Evolutionary conservation across 2,113 vertebrate species (phyloP).

Genomic region (Variabilichromis moorii): DNA sequence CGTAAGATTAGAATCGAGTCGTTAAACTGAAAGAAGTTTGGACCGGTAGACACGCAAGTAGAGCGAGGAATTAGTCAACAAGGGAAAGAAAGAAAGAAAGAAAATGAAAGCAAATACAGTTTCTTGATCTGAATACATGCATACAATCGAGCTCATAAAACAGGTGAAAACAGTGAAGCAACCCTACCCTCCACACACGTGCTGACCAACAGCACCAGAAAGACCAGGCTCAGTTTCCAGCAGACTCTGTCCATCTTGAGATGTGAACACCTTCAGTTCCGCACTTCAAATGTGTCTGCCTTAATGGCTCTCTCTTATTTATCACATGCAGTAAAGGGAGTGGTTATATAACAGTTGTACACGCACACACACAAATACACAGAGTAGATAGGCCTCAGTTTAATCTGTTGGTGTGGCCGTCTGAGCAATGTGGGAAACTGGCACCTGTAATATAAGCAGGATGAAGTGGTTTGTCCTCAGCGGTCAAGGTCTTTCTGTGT

Average conservation of each 20-base stretch:
- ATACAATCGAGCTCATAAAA: neutral
- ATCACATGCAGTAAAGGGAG: neutral
- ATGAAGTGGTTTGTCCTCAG: neutral
- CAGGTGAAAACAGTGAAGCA: neutral
- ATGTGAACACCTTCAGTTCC: neutral
- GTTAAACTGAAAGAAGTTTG: neutral
- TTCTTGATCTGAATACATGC: neutral
- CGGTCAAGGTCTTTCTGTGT: neutral
- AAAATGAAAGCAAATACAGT: neutral
- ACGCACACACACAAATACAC: neutral
- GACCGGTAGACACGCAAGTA: neutral
- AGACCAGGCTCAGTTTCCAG: neutral
- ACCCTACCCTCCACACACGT: constrained; percentile 32
- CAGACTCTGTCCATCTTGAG: constrained; percentile 6
- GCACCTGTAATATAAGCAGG: constrained; percentile 17
- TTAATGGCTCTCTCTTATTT: neutral
- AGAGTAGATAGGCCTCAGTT: neutral
- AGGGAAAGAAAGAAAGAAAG: neutral
- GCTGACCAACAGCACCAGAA: constrained; percentile 12
- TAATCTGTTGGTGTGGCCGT: neutral
- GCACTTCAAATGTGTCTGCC: neutral
- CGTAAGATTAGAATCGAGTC: neutral
- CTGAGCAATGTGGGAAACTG: constrained; percentile 29
- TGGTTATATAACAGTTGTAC: constrained; percentile 22
- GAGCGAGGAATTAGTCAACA: neutral